These are phyloP conservation scores for Gallinago media DNA, from an alignment of 2,113 vertebrate genomes.

Conservation along the genomic window DNA sequence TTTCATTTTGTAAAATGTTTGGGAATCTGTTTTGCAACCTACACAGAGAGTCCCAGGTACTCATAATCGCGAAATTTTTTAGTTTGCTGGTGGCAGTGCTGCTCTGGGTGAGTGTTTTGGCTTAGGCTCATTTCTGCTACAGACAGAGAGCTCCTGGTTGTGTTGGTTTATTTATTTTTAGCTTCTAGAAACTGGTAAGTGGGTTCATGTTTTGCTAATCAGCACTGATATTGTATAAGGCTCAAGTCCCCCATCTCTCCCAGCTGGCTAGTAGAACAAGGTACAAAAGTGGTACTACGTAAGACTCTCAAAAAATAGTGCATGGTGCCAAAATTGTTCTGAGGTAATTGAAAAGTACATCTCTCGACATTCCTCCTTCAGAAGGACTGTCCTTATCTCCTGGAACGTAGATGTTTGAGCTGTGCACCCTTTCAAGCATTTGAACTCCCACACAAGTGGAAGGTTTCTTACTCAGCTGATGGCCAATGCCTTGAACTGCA, in stretches of 20 bases:
- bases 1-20: not conserved
- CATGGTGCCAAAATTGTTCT: not conserved
- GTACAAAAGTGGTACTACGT: accelerated
- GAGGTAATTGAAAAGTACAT: not conserved
- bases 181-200: not conserved
- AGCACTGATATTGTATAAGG: not conserved
- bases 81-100: not conserved
- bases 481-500: not conserved
- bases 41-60: not conserved
- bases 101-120: not conserved
- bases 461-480: not conserved
- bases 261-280: not conserved
- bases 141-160: not conserved
- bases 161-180: slow-evolving; percentile 1
- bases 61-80: not conserved
- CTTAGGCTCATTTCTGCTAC: not conserved
- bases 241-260: not conserved
- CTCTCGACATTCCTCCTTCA: not conserved
- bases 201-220: not conserved
- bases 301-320: not conserved
- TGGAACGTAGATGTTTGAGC: not conserved
- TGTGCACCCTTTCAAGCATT: not conserved
- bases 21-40: not conserved
- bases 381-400: not conserved
- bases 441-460: accelerated